Base-by-base conservation (phyloP, 2,888 invertebrate species). In the Drosophila recens region DNA sequence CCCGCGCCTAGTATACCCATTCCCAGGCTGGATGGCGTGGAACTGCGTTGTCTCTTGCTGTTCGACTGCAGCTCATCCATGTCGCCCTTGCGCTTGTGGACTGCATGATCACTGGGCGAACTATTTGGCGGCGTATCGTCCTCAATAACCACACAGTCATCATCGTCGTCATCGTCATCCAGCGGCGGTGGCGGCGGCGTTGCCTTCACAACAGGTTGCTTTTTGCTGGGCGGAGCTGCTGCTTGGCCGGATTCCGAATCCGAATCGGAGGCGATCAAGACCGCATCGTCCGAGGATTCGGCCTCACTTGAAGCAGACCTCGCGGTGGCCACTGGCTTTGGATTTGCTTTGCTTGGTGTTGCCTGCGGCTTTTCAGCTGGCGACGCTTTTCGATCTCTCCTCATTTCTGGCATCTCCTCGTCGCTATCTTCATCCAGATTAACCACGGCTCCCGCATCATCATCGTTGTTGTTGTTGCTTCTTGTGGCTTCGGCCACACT, bases 71-170 rank as follows among this genome's bases (percentile, higher is more conserved):
- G 93, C 45, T 94, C 94, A 9, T 94, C 94, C 71, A 94, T 93
- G 38, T 93, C 93, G 73, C 87, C 91, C 90, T 92, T 94, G 89
- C 93, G 94, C 85, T 93, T 92, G 65, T 77, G 78, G 27, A 79
- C 72, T 38, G 56, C 48, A 9, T 52, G 67, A 4, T 81, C 84
- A 63, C 75, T 85, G 48, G 80, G 80, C 43, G 90, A 90, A 76
- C 80, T 90, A 93, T 78, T 88, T 70, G 81, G 80, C 38, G 91
- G 91, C 68, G 90, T 89, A 93, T 95, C 91, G 75, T 94, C 94
- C 81, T 94, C 94, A 91, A 94, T 93, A 46, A 93, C 93, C 76
- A 93, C 93, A 79, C 93, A 92, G 79, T 93, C 93, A 82, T 95
- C 94, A 74, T 93, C 92, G 56, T 91, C 85, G 15, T 82, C 81